Evolutionary conservation across 2,797 vertebrate genomes (phyloP), one percentile per base, ranked within the genome.

Genomic region (Stomatorhinus walkeri): DNA sequence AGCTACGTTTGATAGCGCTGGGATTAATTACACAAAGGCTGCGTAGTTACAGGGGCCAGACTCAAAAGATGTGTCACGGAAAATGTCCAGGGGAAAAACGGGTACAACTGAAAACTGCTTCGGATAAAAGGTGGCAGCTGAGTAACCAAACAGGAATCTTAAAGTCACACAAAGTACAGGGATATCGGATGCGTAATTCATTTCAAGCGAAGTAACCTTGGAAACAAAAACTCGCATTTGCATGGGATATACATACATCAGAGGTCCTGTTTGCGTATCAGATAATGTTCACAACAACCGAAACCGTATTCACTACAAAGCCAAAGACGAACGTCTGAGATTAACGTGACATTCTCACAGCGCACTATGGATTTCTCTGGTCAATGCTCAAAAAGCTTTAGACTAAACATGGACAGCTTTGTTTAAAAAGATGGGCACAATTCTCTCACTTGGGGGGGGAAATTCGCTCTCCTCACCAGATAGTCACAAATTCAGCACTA

Each of bases 231-330:
- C 36, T 79, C 36, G 46, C 76, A 79, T 79, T 79, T 79, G 76
- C 76, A 79, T 79, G 16, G 76, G 76, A 79, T 79, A 79, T 79
- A 79, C 76, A 79, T 79, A 79, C 40, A 79, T 79, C 36, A 79
- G 28, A 16, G 76, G 76, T n/a, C 76, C 7, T 79, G 40, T 79
- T 79, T 79, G 40, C 36, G 36, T 46, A 40, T 43, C 40, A 79
- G 76, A 79, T 79, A 79, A 79, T 46, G 76, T 46, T 79, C 76
- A 43, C 76, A 19, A 79, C 40, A n/a, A n/a, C 40, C 6, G 76
- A 46, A 46, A 46, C 16, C 36, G 36, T 46, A 16, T 79, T 79
- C 40, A n/a, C 40, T 46, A 79, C 6, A n/a, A 46, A 79, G 76
- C 36, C 64, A 2, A 12, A 36, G 28, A 72, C 12, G 16, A 72